A percentile compares a stretch with the other conserved stretches of the same genome.
Conservation (phyloP, 2,113 vertebrate species). For the Cynoglossus semilaevis region DNA sequence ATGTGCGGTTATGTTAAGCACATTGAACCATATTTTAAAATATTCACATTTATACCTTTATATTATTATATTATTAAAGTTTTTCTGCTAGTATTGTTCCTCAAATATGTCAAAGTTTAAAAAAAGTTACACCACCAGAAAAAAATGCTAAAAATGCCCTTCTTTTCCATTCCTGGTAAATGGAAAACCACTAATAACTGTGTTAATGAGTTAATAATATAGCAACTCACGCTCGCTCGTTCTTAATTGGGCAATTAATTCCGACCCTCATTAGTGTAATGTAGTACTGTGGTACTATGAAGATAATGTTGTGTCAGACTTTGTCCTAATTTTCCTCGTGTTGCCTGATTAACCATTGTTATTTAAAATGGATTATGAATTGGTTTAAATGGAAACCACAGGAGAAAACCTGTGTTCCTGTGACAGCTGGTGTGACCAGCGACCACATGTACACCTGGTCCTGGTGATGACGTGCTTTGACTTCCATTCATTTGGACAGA, state of each 20-base stretch:
- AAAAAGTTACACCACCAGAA: too few relatives aligned
- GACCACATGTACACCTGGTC: too few relatives aligned
- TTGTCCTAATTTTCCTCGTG: background rate
- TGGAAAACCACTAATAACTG: background rate
- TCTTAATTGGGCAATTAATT: background rate
- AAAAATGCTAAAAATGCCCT: conserved; percentile 8
- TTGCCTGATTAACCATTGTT: background rate
- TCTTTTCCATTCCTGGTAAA: background rate
- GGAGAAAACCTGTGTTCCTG: background rate
- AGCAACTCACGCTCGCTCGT: background rate
- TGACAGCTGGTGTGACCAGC: background rate
- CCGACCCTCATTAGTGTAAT: conserved; percentile 5
- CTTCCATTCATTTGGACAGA: too few relatives aligned
- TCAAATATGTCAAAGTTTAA: too few relatives aligned
- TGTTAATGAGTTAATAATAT: too few relatives aligned
- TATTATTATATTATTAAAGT: too few relatives aligned
- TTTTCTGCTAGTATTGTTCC: too few relatives aligned
- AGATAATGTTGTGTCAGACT: background rate
- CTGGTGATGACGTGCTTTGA: too few relatives aligned
- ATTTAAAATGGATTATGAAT: background rate
- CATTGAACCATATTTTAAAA: too few relatives aligned
- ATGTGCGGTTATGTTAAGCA: too few relatives aligned
- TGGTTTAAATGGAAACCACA: background rate
- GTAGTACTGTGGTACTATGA: background rate
- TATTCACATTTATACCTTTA: too few relatives aligned